Evolutionary conservation across 2,888 invertebrate species (phyloP).

Genomic region (Tetragonisca angustula): DNA sequence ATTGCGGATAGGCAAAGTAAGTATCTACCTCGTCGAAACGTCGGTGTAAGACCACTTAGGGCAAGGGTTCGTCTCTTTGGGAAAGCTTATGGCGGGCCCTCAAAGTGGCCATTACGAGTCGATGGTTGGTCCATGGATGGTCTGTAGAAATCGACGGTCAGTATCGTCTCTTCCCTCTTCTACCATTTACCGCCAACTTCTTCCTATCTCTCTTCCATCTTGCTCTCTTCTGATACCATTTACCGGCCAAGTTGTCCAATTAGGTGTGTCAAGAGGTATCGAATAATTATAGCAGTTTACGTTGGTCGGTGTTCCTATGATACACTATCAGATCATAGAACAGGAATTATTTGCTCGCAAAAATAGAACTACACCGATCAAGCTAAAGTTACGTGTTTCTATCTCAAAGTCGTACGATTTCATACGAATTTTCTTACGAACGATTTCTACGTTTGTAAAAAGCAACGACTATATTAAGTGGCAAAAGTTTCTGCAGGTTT

Average conservation of each 20-base stretch:
- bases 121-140: slow-evolving; percentile 69
- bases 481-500: too few species aligned
- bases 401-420: too few species aligned
- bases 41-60: slow-evolving; percentile 79
- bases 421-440: neutral
- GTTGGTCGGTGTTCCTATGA: slow-evolving; percentile 39
- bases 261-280: slow-evolving; percentile 73
- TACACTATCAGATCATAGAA: slow-evolving; percentile 37
- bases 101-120: slow-evolving; percentile 82
- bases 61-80: slow-evolving; percentile 76
- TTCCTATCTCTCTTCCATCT: slow-evolving; percentile 50
- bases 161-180: slow-evolving; percentile 50
- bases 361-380: neutral
- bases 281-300: slow-evolving; percentile 71
- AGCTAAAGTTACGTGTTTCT: neutral
- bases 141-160: slow-evolving; percentile 73
- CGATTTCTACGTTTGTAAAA: too few species aligned
- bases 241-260: slow-evolving; percentile 76
- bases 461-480: neutral
- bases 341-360: slow-evolving; percentile 16
- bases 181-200: slow-evolving; percentile 34
- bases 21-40: slow-evolving; percentile 76
- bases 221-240: slow-evolving; percentile 69
- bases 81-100: slow-evolving; percentile 79
- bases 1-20: slow-evolving; percentile 78